These are phyloP conservation scores for Lerista edwardsae DNA, from an alignment of 2,797 vertebrate genomes.

Conservation along the genomic window DNA sequence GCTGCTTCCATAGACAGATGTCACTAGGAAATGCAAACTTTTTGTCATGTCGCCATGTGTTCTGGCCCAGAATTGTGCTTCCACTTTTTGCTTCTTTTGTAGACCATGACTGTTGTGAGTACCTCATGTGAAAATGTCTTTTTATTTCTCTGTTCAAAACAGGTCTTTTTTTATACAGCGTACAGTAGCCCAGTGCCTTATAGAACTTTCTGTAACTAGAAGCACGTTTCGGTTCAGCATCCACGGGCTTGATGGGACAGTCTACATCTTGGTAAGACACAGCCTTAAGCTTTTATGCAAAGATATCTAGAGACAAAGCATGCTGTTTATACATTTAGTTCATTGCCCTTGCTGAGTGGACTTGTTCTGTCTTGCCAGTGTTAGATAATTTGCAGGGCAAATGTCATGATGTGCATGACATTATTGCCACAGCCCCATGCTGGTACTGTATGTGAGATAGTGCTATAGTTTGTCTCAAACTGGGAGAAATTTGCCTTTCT, in stretches of 20 bases:
- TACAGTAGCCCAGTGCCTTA: slow-evolving; percentile 81
- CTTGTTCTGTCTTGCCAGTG: neutral
- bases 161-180: slow-evolving; percentile 88
- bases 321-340: neutral
- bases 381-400: neutral
- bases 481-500: neutral
- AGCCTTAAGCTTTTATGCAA: neutral
- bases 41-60: neutral
- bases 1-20: neutral
- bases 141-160: slow-evolving; percentile 64
- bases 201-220: slow-evolving; percentile 83
- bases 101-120: slow-evolving; percentile 39
- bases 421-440: neutral
- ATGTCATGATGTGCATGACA: neutral
- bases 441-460: neutral
- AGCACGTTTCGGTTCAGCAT: slow-evolving; percentile 90
- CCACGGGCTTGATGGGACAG: slow-evolving; percentile 86
- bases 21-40: neutral
- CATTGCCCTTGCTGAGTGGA: neutral
- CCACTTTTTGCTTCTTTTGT: slow-evolving; percentile 41
- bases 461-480: neutral
- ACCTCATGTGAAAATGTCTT: slow-evolving; percentile 55
- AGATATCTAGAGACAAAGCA: neutral
- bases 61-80: neutral
- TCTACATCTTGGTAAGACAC: slow-evolving; percentile 87